A percentile compares a stretch with the other conserved stretches of the same genome.
These are phyloP conservation scores for Augiades crinisus DNA, from an alignment of 2,888 invertebrate genomes.

Conservation along the genomic window DNA sequence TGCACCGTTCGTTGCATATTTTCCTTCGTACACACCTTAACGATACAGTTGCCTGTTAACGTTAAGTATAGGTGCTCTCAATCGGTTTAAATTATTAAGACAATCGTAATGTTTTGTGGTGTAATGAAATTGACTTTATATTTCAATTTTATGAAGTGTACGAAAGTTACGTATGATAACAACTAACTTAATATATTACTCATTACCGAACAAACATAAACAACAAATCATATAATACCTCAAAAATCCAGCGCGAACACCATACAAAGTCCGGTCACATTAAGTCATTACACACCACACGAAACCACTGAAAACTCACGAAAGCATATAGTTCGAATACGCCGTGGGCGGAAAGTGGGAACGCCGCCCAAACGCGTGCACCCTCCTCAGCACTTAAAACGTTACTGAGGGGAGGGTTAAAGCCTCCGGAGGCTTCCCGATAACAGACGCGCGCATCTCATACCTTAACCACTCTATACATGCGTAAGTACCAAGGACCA, in stretches of 20 bases:
- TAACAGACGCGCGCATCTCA: slow-evolving; percentile 72
- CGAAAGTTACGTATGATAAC: too few species aligned
- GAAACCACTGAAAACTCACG: slow-evolving; percentile 40
- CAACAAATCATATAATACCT: slow-evolving; percentile 34
- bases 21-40: too few species aligned
- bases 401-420: slow-evolving; percentile 69
- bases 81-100: too few species aligned
- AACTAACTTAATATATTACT: too few species aligned
- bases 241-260: slow-evolving; percentile 42
- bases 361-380: slow-evolving; percentile 52
- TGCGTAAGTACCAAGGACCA: slow-evolving; percentile 40
- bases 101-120: too few species aligned
- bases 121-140: too few species aligned
- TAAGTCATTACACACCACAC: slow-evolving; percentile 51
- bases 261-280: slow-evolving; percentile 50
- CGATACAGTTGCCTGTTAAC: too few species aligned
- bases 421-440: slow-evolving; percentile 49
- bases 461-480: slow-evolving; percentile 55
- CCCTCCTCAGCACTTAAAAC: slow-evolving; percentile 45
- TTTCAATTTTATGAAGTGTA: too few species aligned
- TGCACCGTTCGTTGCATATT: too few species aligned
- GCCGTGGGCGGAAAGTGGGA: slow-evolving; percentile 45
- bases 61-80: too few species aligned
- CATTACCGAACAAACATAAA: neutral
- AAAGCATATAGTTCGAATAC: slow-evolving; percentile 39